phyloP scores from a whole-genome alignment of 2,113 vertebrate genomes.

The Strix uralensis region DNA sequence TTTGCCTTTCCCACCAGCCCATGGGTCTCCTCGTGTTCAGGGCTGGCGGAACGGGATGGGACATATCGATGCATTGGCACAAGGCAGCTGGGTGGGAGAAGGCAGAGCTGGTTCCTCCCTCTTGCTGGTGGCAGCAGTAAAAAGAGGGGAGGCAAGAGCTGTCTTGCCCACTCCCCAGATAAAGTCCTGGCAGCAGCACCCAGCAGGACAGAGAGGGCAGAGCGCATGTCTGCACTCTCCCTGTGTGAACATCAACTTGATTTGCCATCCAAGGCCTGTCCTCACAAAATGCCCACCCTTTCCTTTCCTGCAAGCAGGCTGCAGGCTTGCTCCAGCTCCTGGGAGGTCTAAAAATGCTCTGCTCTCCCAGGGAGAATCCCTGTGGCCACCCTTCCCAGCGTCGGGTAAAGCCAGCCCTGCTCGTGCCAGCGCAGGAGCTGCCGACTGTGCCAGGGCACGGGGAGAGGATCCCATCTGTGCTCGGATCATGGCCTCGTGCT shows the following conservation, averaged over 20 bases:
- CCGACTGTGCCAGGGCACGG: fast-evolving
- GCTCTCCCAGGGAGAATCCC: not conserved
- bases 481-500: not conserved
- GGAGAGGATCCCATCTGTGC: not conserved
- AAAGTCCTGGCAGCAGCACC: not conserved
- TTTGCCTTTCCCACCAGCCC: not conserved
- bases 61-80: fast-evolving
- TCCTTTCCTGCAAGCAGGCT: not conserved
- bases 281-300: not conserved
- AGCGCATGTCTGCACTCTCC: fast-evolving
- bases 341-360: not conserved
- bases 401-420: not conserved
- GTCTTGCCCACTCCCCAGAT: not conserved
- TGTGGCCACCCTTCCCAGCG: fast-evolving
- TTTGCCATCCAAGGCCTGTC: not conserved
- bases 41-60: not conserved
- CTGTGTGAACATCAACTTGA: not conserved
- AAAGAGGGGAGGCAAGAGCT: not conserved
- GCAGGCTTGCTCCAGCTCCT: not conserved
- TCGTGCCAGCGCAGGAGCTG: not conserved
- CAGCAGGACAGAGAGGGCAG: not conserved
- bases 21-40: fast-evolving
- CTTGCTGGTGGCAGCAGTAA: not conserved
- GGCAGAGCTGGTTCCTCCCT: not conserved
- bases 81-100: not conserved